Evolutionary conservation across 2,113 vertebrate species (phyloP).

Genomic region (Numenius arquata): DNA sequence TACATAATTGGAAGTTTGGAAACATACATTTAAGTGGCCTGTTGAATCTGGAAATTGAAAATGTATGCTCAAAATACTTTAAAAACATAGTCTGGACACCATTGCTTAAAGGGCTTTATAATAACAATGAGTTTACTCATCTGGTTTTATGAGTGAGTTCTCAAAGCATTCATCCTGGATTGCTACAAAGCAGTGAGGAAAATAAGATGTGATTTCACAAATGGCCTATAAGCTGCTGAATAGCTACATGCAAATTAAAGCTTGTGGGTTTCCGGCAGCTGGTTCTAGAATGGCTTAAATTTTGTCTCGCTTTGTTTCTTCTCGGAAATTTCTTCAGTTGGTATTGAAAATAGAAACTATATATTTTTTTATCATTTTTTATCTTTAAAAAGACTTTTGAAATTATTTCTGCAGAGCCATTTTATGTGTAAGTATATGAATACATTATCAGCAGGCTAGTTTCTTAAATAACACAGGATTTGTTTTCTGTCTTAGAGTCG

Average conservation of each 20-base stretch:
- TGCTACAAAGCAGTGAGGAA: neutral
- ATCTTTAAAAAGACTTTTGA: neutral
- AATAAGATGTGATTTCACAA: neutral
- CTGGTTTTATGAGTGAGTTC: neutral
- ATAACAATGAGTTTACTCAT: neutral
- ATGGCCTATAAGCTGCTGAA: neutral
- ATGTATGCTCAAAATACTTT: neutral
- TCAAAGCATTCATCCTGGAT: neutral
- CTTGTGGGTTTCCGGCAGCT: neutral
- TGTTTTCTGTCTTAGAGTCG: neutral
- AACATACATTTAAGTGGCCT: neutral
- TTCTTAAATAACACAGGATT: neutral
- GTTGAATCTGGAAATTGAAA: neutral
- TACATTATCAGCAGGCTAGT: neutral
- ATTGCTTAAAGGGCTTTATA: neutral
- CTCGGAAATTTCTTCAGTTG: neutral
- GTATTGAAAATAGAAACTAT: neutral
- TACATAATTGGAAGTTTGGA: neutral
- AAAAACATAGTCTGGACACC: fast-evolving
- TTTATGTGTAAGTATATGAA: neutral
- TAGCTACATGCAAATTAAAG: neutral
- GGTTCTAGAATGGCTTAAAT: neutral
- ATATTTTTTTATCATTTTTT: neutral
- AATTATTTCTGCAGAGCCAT: neutral
- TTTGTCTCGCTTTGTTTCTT: neutral